A percentile compares a stretch with the other conserved stretches of the same genome.
These are phyloP conservation scores for Orius insidiosus DNA, from an alignment of 1,140 invertebrate species.

Conservation along the genomic window DNA sequence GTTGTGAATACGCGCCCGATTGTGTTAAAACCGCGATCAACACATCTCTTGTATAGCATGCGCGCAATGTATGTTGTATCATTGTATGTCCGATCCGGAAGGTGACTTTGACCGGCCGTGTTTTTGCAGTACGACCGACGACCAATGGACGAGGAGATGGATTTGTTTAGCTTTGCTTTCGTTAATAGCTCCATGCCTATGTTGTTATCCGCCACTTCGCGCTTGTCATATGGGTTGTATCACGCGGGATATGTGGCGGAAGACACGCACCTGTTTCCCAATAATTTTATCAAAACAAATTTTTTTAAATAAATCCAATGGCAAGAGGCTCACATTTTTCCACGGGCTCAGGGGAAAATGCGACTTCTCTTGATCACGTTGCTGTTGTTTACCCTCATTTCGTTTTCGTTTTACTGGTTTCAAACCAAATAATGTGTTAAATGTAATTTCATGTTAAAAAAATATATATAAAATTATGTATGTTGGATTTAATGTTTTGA, in stretches of 20 bases:
- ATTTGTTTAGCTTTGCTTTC: conserved; percentile 68
- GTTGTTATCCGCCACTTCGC: conserved; percentile 75
- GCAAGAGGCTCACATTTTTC: conserved; percentile 10
- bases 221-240: conserved; percentile 69
- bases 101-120: conserved; percentile 64
- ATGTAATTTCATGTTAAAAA: conserved; percentile 3
- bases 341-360: conserved; percentile 10
- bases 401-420: conserved; percentile 4
- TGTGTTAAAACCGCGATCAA: conserved; percentile 62
- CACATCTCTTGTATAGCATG: conserved; percentile 67
- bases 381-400: background rate
- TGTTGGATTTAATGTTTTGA: conserved; percentile 7
- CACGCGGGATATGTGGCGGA: conserved; percentile 61
- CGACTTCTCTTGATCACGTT: conserved; percentile 2
- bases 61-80: conserved; percentile 77
- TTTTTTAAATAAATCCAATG: too few species aligned
- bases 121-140: conserved; percentile 41
- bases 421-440: conserved; percentile 3
- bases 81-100: conserved; percentile 76
- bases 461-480: background rate
- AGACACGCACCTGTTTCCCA: conserved; percentile 50
- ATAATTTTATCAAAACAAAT: conserved; percentile 14
- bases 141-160: conserved; percentile 49
- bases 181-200: conserved; percentile 78
- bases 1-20: conserved; percentile 80